Base-by-base conservation (phyloP, 2,888 invertebrate genomes). In the Hemaris fuciformis region DNA sequence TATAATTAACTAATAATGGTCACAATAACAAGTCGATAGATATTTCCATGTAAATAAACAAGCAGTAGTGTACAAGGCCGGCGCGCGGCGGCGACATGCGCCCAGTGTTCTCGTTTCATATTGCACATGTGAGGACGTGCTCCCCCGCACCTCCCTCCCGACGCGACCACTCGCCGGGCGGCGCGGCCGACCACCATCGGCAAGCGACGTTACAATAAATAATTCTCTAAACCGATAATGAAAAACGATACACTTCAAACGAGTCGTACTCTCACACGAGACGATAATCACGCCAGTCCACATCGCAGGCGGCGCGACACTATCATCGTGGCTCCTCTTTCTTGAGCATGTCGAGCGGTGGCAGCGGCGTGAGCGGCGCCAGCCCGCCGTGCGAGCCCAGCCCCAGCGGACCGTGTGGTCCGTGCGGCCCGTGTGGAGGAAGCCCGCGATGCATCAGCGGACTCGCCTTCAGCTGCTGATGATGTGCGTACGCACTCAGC, bases 401-500 rank as follows among this genome's bases (percentile, higher is more conserved):
- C 79, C 75, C 89, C 84, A 70, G 90, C 80, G 78, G 78, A 66
- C 60, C 75, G 67, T 93, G 93, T 34, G 18, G 18, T 8, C 18
- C 53, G 31, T 31, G 77, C 56, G 79, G 76, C 41, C 67, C 70
- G 61, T 74, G 72, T 41, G 88, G 94, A 85, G 73, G 93, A 78
- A 94, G 88, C 70, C 93, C 79, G 66, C 87, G 85, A 78, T 88
- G 90, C 78, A 88, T 77, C 76, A 90, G 80, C 75, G 87, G 84
- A 67, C 81, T 85, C 68, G 94, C 88, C 87, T 83, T 94, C 80
- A 90, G 75, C 77, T 91, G 91, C 75, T 95, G 95, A 70, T 94
- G 85, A 75, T 93, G 94, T 62, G 94, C 94, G 87, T 96, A 96
- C 67, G 95, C 94, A 71, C 94, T 94, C 79, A 95, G 94, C 78